Evolutionary conservation across 1,140 invertebrate species (phyloP).

Genomic region (Tyrophagus putrescentiae): DNA sequence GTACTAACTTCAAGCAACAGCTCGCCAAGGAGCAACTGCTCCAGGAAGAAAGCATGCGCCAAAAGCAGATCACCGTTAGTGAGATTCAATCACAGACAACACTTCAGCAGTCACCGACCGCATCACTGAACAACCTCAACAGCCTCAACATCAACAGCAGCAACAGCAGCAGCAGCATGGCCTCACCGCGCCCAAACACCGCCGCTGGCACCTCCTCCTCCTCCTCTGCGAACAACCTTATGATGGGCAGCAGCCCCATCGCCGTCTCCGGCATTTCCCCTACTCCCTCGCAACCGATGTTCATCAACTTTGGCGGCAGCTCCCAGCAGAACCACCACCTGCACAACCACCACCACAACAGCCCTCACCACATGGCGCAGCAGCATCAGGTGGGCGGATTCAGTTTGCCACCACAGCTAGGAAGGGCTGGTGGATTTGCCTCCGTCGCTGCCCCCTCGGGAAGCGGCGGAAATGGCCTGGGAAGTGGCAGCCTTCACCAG

Average conservation of each 20-base stretch:
- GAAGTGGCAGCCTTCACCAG: neutral
- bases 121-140: neutral
- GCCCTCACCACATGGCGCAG: neutral
- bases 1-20: slow-evolving; percentile 21
- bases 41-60: slow-evolving; percentile 18
- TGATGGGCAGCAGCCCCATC: too few species aligned
- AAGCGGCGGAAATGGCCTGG: neutral
- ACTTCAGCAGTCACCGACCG: neutral
- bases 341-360: slow-evolving; percentile 11
- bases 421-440: neutral
- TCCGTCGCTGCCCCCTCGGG: neutral
- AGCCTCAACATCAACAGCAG: slow-evolving; percentile 10
- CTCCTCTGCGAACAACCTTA: too few species aligned
- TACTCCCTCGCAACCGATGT: too few species aligned
- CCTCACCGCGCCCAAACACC: neutral
- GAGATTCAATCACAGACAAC: neutral
- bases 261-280: too few species aligned
- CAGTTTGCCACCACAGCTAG: neutral
- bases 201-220: neutral
- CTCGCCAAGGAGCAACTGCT: slow-evolving; percentile 20
- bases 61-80: slow-evolving; percentile 13
- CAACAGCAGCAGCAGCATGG: neutral
- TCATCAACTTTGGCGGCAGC: slow-evolving; percentile 8
- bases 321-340: neutral
- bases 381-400: neutral